Base-by-base conservation (phyloP, 2,113 vertebrate genomes). In the Arenaria interpres region DNA sequence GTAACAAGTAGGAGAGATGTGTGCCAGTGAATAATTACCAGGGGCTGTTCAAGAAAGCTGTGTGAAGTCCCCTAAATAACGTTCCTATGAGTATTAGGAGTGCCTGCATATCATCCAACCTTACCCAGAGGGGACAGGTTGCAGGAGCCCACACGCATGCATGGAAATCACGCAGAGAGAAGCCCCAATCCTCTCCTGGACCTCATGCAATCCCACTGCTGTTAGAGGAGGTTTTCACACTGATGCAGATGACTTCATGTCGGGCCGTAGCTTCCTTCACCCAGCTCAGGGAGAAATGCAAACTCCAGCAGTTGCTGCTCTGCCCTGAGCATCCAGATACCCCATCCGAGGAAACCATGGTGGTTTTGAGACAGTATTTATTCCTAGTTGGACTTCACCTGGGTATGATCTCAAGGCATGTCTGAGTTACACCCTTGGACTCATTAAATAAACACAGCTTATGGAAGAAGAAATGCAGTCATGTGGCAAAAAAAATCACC, bases 301-400 rank as follows among this genome's bases (percentile, higher is more conserved):
- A 30, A 22, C 72, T 60, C 33, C 79, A 48, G 73, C 13, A 14
- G 28, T 2, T 37, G 57, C 54, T 54, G 35, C 22, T 53, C 33
- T 48, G 73, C 4, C 28, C 39, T 56, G 50, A 24, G 32, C 73
- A 71, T 32, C 71, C 71, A 4, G 2, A 1, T 6, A 20, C 33
- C 28, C 35, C 35, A 13, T 3, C 18, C 0, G 0, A n/a, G 59
- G 57, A 86, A 71, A 50, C 11, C 48, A 7, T 1, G 0, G 25
- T 6, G 33, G 39, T 15, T 88, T 8, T 24, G 53, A 35, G 37
- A 37, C 35, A 39, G 33, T 12, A 15, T 74, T 74, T 66, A 10
- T n/a, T 78, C 41, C n/a, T 7, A 9, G 14, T 11, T 83, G 84
- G 35, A 33, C 18, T 35, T 66, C 33, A 18, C 1, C 14, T 7